A percentile compares a stretch with the other conserved stretches of the same genome.
These are phyloP conservation scores for Phyllopteryx taeniolatus DNA, from an alignment of 2,113 vertebrate genomes.

Conservation along the genomic window DNA sequence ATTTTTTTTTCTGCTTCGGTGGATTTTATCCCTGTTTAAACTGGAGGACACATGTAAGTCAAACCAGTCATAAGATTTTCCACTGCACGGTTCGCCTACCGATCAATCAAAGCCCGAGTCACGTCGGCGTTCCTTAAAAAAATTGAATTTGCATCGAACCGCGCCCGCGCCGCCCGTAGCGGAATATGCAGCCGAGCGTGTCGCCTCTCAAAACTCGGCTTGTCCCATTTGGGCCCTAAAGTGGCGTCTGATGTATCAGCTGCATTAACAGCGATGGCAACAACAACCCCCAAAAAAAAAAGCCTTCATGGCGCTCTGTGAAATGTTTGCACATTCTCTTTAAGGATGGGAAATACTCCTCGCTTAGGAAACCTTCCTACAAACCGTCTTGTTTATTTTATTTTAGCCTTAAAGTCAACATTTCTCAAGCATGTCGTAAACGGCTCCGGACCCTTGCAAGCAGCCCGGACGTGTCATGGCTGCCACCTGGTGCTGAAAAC, in stretches of 20 bases:
- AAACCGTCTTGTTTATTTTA: slow-evolving; percentile 1
- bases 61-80: slow-evolving; percentile 14
- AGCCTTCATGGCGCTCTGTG: not conserved
- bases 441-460: slow-evolving; percentile 24
- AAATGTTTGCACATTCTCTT: slow-evolving; percentile 12
- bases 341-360: slow-evolving; percentile 3
- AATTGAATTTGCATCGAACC: slow-evolving; percentile 40
- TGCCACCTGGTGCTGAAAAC: slow-evolving; percentile 52
- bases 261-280: slow-evolving; percentile 11
- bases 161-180: not conserved
- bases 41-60: not conserved
- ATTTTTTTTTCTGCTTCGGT: not conserved
- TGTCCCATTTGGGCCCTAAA: slow-evolving; percentile 39
- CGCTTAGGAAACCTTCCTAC: slow-evolving; percentile 1
- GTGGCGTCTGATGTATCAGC: slow-evolving; percentile 42
- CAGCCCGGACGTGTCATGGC: slow-evolving; percentile 17
- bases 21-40: not conserved
- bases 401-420: not conserved
- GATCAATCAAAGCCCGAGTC: slow-evolving; percentile 30
- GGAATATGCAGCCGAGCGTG: slow-evolving; percentile 9
- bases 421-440: slow-evolving; percentile 51
- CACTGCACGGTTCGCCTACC: slow-evolving; percentile 12
- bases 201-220: slow-evolving; percentile 8
- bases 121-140: slow-evolving; percentile 9
- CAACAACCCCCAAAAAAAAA: not conserved